These are phyloP conservation scores for Tetropium fuscum DNA, from an alignment of 2,888 invertebrate genomes.

Conservation along the genomic window DNA sequence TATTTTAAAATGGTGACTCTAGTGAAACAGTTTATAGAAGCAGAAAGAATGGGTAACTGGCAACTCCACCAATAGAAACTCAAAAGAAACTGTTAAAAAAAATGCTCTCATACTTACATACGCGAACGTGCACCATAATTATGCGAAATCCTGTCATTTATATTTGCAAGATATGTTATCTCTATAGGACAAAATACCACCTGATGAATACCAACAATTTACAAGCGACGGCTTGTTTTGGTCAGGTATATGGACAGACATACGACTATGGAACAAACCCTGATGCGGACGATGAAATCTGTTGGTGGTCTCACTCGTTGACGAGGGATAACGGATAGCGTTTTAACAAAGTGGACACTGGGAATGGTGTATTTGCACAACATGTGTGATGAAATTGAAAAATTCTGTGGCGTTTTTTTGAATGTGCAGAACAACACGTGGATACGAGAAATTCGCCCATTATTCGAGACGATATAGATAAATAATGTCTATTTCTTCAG, in stretches of 20 bases:
- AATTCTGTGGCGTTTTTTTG: constrained; percentile 10
- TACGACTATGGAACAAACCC: not conserved
- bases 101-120: too few relatives aligned
- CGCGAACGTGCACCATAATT: constrained; percentile 31
- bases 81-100: too few relatives aligned
- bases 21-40: constrained; percentile 50
- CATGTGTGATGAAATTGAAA: constrained; percentile 3
- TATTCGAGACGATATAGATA: constrained; percentile 12
- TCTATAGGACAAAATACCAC: not conserved
- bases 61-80: constrained; percentile 40
- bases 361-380: not conserved
- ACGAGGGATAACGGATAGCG: constrained; percentile 20
- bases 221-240: not conserved
- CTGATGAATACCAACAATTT: not conserved
- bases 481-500: constrained; percentile 30
- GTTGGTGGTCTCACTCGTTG: constrained; percentile 30
- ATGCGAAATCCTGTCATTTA: constrained; percentile 28
- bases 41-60: constrained; percentile 54
- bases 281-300: constrained; percentile 45
- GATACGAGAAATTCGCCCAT: not conserved
- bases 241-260: not conserved
- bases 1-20: constrained; percentile 35
- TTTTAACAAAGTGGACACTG: constrained; percentile 1
- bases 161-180: constrained; percentile 23
- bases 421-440: not conserved